Base-by-base conservation (phyloP, 2,797 vertebrate genomes). In the Cuculus canorus region DNA sequence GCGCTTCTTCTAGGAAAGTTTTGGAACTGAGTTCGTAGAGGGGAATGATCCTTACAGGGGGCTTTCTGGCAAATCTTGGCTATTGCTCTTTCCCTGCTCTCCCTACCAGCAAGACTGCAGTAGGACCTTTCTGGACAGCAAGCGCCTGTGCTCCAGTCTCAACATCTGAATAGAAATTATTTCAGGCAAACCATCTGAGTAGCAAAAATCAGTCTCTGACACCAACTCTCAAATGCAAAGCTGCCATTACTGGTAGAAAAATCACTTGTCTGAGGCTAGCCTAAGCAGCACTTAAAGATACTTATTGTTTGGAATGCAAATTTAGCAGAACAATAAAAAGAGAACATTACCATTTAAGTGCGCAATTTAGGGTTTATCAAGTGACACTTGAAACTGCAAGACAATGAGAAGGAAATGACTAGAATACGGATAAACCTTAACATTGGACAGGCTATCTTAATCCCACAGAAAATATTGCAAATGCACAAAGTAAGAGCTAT, bases 291-390 rank as follows among this genome's bases (percentile, higher is more conserved):
- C 16, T 79, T 59, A 84, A 78, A 95, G 37, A 78, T 28, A 61
- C 24, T 81, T 86, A 83, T n/a, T 90, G 18, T 86, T 83, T 82
- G 73, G 54, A 90, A 90, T 17, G n/a, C 22, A 92, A 71, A 86
- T 82, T 71, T 71, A 75, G 27, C 18, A 75, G 88, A 93, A 88
- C 28, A 86, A 69, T 53, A 90, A 92, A 90, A 86, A 61, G 23
- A 73, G 45, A 90, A 59, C 37, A 71, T 90, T 70, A n/a, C 28
- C 33, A 37, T 48, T 19, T 72, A 72, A 88, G 79, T 32, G 24
- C 37, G 90, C 28, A 64, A 47, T 78, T 80, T 71, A 32, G 72
- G 12, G 33, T 82, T 83, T 92, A 52, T 83, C 41, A 68, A 89
- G 17, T 13, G 45, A 78, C 57, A 92, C 15, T 65, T 88, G 71